These are phyloP conservation scores for Polypterus bichir DNA, from an alignment of 2,113 vertebrate genomes.

Conservation along the genomic window DNA sequence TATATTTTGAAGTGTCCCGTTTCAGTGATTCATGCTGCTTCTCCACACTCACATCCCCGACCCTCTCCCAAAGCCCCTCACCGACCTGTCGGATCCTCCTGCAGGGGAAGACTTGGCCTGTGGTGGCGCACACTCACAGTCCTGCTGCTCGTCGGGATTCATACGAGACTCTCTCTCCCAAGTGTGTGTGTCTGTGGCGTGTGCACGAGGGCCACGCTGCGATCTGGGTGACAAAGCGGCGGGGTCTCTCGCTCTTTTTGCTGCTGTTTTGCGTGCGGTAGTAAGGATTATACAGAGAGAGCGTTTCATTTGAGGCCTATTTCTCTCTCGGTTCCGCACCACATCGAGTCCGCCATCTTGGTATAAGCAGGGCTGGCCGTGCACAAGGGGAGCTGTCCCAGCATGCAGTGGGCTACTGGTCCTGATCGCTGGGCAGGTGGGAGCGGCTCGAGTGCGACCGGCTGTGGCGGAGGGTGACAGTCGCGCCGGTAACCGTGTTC, in stretches of 20 bases:
- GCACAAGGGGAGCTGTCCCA: conserved; percentile 32
- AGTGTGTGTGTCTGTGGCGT: conserved; percentile 25
- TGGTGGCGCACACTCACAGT: conserved; percentile 61
- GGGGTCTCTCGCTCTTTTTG: background rate
- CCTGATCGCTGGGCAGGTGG: background rate
- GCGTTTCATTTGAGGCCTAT: background rate
- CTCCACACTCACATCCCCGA: background rate
- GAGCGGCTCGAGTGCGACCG: too few relatives aligned
- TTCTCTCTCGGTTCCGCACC: background rate
- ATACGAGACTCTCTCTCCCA: conserved; percentile 50
- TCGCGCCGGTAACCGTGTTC: too few relatives aligned
- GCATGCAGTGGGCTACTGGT: conserved; percentile 35
- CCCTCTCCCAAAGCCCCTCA: conserved; percentile 10
- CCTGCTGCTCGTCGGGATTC: conserved; percentile 57
- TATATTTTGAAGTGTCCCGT: too few relatives aligned
- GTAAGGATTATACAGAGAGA: background rate
- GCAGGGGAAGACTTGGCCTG: conserved; percentile 47
- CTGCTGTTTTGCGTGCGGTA: background rate
- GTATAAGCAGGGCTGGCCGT: conserved; percentile 30
- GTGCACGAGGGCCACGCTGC: too few relatives aligned
- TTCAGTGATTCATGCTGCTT: too few relatives aligned
- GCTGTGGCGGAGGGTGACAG: too few relatives aligned
- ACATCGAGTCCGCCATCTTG: conserved; percentile 52
- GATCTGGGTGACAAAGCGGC: too few relatives aligned
- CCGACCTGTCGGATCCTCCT: conserved; percentile 43